A percentile compares a stretch with the other conserved stretches of the same genome.
Evolutionary conservation across 2,797 vertebrate genomes (phyloP).

Genomic region (Argyrosomus regius): DNA sequence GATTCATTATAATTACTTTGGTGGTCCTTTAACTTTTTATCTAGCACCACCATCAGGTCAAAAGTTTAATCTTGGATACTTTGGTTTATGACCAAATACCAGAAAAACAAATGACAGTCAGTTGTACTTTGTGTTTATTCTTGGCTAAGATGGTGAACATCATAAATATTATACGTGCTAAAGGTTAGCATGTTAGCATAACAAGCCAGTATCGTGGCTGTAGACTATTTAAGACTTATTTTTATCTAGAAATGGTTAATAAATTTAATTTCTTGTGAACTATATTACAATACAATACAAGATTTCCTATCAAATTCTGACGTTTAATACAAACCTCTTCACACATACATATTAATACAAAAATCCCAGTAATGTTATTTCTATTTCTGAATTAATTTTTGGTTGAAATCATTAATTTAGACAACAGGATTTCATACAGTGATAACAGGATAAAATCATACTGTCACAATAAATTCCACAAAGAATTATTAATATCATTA

Average conservation of each 20-base stretch:
- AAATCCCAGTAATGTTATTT: not conserved
- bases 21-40: not conserved
- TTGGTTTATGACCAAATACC: not conserved
- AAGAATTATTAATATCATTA: not conserved
- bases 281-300: not conserved
- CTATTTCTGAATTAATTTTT: not conserved
- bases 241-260: not conserved
- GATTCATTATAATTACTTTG: not conserved
- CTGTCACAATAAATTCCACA: slow-evolving; percentile 1
- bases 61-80: not conserved
- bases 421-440: not conserved
- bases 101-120: not conserved
- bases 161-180: not conserved
- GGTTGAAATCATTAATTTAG: not conserved
- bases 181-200: not conserved
- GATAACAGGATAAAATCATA: not conserved
- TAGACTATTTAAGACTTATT: not conserved
- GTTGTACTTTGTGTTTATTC: not conserved
- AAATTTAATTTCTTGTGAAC: not conserved
- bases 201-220: not conserved
- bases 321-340: not conserved
- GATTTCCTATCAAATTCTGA: not conserved
- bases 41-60: not conserved
- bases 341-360: too few relatives aligned
- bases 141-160: not conserved